phyloP scores from a whole-genome alignment of 2,888 invertebrate genomes.

The Gasteruption jaculator region DNA sequence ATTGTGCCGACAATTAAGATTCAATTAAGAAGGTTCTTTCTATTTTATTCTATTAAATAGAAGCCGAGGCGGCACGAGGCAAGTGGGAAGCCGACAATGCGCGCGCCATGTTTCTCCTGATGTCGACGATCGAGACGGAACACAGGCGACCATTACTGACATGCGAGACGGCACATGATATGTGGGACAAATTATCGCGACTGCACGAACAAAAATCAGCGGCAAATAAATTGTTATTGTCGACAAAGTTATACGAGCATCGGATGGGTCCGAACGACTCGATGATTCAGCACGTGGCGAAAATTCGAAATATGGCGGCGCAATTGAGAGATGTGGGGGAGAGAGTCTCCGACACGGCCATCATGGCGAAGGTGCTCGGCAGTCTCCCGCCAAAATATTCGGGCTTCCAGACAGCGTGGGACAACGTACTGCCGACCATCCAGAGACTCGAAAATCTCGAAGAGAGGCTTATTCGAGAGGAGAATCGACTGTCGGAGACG shows the following conservation, averaged over 20 bases:
- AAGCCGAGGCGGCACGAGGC: conserved; percentile 5
- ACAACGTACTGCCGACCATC: conserved; percentile 12
- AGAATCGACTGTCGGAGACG: conserved; percentile 13
- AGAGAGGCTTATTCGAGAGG: conserved; percentile 14
- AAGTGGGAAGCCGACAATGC: conserved; percentile 12
- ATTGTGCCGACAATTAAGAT: too few relatives aligned
- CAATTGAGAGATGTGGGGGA: conserved; percentile 19
- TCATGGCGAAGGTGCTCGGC: conserved; percentile 21
- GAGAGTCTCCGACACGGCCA: conserved; percentile 8
- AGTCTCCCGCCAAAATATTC: conserved; percentile 18
- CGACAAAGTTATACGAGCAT: conserved; percentile 13
- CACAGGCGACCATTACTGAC: conserved; percentile 16
- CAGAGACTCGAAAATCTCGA: conserved; percentile 10
- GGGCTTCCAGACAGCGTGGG: conserved; percentile 20
- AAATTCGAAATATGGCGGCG: conserved; percentile 17
- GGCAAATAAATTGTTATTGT: conserved; percentile 16
- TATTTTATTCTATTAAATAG: too few relatives aligned
- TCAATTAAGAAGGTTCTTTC: too few relatives aligned
- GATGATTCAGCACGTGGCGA: conserved; percentile 11
- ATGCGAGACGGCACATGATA: conserved; percentile 20
- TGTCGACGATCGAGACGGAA: conserved; percentile 11
- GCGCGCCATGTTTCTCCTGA: conserved; percentile 15
- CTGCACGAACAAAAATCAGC: conserved; percentile 19
- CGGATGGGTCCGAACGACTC: conserved; percentile 16
- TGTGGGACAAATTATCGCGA: conserved; percentile 15